phyloP scores from a whole-genome alignment of 1,140 invertebrate species.

The Drosophila triauraria region DNA sequence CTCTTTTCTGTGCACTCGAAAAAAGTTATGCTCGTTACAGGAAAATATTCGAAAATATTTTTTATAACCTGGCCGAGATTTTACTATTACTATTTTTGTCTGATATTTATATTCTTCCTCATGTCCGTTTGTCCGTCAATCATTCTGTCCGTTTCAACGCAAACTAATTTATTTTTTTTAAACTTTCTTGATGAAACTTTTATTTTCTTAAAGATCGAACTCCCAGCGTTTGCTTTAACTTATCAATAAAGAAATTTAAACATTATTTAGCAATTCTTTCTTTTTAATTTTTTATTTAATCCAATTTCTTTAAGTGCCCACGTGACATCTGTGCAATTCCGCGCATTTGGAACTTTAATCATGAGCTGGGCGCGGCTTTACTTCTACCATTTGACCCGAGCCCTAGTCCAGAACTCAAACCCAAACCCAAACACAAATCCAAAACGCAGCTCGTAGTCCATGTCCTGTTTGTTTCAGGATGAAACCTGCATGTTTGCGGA shows the following conservation, averaged over 20 bases:
- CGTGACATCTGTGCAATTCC: slow-evolving; percentile 10
- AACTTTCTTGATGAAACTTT: background rate
- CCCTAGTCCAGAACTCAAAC: background rate
- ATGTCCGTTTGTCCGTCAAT: too few species aligned
- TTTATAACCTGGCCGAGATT: too few species aligned
- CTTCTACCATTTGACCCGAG: slow-evolving; percentile 51
- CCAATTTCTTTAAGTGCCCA: background rate
- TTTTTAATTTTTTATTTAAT: background rate
- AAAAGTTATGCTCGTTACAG: background rate
- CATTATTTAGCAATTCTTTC: too few species aligned
- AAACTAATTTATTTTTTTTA: too few species aligned
- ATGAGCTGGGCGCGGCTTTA: slow-evolving; percentile 52
- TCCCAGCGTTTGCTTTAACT: too few species aligned
- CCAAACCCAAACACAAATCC: slow-evolving; percentile 1
- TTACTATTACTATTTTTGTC: too few species aligned
- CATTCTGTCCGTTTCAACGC: too few species aligned
- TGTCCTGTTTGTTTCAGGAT: slow-evolving; percentile 35
- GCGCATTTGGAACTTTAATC: slow-evolving; percentile 72
- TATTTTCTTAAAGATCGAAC: too few species aligned
- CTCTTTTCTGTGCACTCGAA: background rate
- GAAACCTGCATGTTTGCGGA: slow-evolving; percentile 58
- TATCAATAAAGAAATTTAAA: background rate
- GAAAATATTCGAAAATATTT: too few species aligned
- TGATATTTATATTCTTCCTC: too few species aligned
- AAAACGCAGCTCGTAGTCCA: slow-evolving; percentile 16